phyloP scores from a whole-genome alignment of 2,797 vertebrate species.

The Diplodus sargus region DNA sequence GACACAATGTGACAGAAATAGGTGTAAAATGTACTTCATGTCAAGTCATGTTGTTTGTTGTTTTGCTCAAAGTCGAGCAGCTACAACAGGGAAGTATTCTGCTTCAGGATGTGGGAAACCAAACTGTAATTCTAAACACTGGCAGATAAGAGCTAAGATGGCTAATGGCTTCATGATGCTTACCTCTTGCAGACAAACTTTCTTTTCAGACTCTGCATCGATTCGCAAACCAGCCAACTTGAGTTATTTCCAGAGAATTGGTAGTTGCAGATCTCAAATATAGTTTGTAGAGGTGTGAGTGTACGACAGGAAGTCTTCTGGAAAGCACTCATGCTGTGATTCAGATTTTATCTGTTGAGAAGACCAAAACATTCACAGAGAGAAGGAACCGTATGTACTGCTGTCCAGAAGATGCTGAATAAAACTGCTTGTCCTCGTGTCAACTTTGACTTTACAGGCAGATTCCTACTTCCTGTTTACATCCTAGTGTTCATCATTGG shows the following conservation, averaged over 20 bases:
- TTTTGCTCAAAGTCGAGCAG: not conserved
- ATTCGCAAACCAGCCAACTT: not conserved
- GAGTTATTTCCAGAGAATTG: not conserved
- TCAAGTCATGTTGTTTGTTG: too few species aligned
- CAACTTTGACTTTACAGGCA: constrained; percentile 67
- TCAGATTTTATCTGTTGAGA: not conserved
- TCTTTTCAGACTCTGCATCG: too few species aligned
- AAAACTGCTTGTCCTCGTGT: not conserved
- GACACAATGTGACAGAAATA: too few species aligned
- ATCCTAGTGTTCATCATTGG: constrained; percentile 83
- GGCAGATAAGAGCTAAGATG: not conserved
- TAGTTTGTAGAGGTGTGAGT: accelerated
- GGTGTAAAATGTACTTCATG: too few species aligned
- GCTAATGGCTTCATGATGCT: too few species aligned
- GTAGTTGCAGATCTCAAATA: not conserved
- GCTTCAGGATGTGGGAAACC: not conserved
- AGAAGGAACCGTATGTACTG: not conserved
- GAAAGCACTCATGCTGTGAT: accelerated
- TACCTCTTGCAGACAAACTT: too few species aligned
- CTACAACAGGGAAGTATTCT: not conserved
- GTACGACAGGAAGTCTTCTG: constrained; percentile 28
- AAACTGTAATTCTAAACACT: not conserved
- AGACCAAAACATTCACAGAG: accelerated
- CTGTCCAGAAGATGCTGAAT: constrained; percentile 17
- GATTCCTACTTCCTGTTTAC: constrained; percentile 81